These are phyloP conservation scores for Tetragnatha montana DNA, from an alignment of 2,888 invertebrate genomes.

Conservation along the genomic window DNA sequence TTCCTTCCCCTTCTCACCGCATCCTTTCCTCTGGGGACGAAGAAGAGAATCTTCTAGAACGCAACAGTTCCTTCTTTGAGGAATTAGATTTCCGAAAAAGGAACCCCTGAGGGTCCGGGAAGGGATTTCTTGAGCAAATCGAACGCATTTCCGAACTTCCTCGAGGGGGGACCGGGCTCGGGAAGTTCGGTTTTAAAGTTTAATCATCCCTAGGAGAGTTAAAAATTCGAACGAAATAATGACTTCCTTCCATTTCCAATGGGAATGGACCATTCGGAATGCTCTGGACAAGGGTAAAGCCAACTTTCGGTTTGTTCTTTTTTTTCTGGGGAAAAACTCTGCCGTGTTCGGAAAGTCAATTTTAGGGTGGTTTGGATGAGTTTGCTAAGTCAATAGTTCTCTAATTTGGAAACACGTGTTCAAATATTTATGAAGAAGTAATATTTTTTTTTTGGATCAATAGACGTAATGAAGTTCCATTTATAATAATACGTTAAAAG, in stretches of 20 bases:
- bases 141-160: slow-evolving; percentile 41
- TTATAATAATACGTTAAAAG: too few species aligned
- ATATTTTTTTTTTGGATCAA: too few species aligned
- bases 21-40: background rate
- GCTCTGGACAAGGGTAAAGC: background rate
- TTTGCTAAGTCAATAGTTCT: too few species aligned
- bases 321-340: background rate
- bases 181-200: slow-evolving; percentile 52
- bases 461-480: too few species aligned
- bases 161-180: background rate
- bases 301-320: background rate
- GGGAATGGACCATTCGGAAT: too few species aligned
- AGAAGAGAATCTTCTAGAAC: background rate
- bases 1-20: slow-evolving; percentile 18
- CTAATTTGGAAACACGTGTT: too few species aligned
- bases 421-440: too few species aligned
- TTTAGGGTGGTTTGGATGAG: too few species aligned
- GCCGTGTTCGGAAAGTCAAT: too few species aligned
- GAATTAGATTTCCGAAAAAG: slow-evolving; percentile 40
- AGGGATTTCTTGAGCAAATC: slow-evolving; percentile 45
- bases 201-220: slow-evolving; percentile 44
- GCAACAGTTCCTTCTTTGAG: slow-evolving; percentile 15
- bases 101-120: slow-evolving; percentile 18
- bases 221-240: slow-evolving; percentile 35
- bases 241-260: slow-evolving; percentile 4